phyloP scores from a whole-genome alignment of 2,113 vertebrate species.

The Oryzias javanicus region DNA sequence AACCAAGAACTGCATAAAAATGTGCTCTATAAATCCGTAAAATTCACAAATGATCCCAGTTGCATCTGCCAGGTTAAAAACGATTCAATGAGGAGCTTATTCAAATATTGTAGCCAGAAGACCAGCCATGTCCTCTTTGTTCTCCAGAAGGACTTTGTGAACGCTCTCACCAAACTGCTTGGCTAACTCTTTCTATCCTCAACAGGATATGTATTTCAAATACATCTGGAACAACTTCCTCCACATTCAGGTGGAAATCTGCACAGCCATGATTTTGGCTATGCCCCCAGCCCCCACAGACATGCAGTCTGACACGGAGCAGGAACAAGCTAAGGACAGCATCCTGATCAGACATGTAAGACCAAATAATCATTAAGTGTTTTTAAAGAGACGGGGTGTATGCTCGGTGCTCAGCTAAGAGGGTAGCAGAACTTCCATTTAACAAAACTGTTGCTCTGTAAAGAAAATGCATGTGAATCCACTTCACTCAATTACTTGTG shows the following conservation, averaged over 20 bases:
- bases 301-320: constrained; percentile 75
- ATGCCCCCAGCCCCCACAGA: constrained; percentile 85
- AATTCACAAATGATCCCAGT: no score
- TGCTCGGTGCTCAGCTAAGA: neutral
- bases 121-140: no score
- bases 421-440: no score
- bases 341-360: constrained; percentile 93
- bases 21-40: no score
- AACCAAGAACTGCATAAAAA: no score
- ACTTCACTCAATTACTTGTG: neutral
- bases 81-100: no score
- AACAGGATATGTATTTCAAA: constrained; percentile 98
- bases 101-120: no score
- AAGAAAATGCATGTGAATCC: neutral
- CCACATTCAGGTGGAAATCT: constrained; percentile 98
- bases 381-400: no score
- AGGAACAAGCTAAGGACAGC: constrained; percentile 81
- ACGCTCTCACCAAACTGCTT: neutral
- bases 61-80: no score
- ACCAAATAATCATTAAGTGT: neutral
- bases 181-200: constrained; percentile 34
- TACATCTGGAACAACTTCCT: constrained; percentile 99
- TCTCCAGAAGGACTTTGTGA: no score
- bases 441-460: no score
- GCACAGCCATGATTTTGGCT: constrained; percentile 93